Conservation (phyloP, 1,140 invertebrate genomes). For the Paramacrobiotus metropolitanus region DNA sequence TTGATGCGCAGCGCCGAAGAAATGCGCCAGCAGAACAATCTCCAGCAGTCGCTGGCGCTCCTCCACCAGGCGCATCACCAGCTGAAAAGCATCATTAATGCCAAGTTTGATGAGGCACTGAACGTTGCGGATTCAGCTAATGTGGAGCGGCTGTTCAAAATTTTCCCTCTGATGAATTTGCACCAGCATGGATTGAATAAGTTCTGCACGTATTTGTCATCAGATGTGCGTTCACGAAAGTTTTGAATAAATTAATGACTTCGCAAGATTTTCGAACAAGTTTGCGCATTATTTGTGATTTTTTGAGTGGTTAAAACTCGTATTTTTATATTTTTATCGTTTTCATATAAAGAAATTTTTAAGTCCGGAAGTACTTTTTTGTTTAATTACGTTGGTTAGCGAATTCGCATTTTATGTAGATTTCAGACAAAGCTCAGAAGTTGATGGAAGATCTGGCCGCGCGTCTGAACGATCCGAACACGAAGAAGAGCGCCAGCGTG, state of each 20-base stretch:
- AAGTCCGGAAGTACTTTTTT: no score
- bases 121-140: slow-evolving; percentile 57
- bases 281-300: no score
- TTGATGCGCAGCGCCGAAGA: slow-evolving; percentile 41
- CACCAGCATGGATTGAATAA: slow-evolving; percentile 69
- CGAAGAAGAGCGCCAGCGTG: slow-evolving; percentile 19
- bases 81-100: slow-evolving; percentile 43
- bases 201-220: slow-evolving; percentile 69
- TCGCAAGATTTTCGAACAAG: no score
- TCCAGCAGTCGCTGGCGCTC: slow-evolving; percentile 50
- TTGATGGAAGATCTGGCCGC: slow-evolving; percentile 31
- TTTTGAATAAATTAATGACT: no score
- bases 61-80: slow-evolving; percentile 60
- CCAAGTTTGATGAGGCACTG: slow-evolving; percentile 74
- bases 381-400: no score
- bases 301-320: no score
- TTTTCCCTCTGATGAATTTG: slow-evolving; percentile 81
- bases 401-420: no score
- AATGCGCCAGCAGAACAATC: slow-evolving; percentile 37
- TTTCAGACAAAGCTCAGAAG: slow-evolving; percentile 45
- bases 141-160: slow-evolving; percentile 87
- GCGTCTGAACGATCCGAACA: slow-evolving; percentile 35
- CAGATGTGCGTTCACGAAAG: slow-evolving; percentile 42
- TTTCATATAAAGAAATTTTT: no score
- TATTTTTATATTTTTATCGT: no score